phyloP scores from a whole-genome alignment of 2,888 invertebrate species.

The Vandiemenella viatica region DNA sequence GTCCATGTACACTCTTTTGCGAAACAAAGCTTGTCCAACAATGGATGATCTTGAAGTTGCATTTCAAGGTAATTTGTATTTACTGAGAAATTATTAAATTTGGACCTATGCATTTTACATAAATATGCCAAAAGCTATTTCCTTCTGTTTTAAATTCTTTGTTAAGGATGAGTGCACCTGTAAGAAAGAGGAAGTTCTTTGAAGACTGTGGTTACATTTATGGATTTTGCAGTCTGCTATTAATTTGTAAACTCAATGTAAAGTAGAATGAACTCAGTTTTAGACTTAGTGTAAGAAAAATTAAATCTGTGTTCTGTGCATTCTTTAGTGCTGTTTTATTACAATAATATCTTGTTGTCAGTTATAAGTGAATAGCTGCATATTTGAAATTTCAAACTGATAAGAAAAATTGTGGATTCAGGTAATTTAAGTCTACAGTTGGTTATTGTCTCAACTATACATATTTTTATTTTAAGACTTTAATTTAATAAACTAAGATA shows the following conservation, averaged over 20 bases:
- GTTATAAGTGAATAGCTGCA: too few species aligned
- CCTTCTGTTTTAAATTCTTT: background rate
- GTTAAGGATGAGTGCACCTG: background rate
- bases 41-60: constrained; percentile 64
- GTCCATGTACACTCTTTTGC: constrained; percentile 84
- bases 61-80: constrained; percentile 53
- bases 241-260: too few species aligned
- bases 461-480: background rate
- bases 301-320: too few species aligned
- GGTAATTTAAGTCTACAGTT: background rate
- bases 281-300: too few species aligned
- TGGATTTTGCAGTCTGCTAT: too few species aligned
- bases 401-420: background rate
- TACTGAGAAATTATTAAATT: background rate
- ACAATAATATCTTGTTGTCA: too few species aligned
- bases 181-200: background rate
- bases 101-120: background rate
- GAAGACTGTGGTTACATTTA: background rate
- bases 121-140: too few species aligned
- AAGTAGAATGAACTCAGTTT: too few species aligned
- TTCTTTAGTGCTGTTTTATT: too few species aligned
- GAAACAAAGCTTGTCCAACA: constrained; percentile 42
- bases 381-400: background rate
- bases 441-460: background rate
- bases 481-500: background rate